Conservation (phyloP, 2,888 invertebrate genomes). For the Stenurella melanura region DNA sequence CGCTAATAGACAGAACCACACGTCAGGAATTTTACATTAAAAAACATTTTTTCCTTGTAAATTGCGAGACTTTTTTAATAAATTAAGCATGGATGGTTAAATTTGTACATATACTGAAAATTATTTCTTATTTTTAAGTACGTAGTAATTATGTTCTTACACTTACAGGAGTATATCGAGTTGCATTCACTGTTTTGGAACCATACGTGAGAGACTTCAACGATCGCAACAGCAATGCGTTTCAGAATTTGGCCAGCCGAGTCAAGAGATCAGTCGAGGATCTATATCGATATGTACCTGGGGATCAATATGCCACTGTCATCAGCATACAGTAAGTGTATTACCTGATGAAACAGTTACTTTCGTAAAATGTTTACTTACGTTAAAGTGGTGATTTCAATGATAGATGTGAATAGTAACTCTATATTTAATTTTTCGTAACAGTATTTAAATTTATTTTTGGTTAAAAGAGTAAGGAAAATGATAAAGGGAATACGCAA, state of each 20-base stretch:
- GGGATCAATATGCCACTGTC: constrained; percentile 78
- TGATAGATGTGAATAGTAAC: constrained; percentile 39
- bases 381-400: constrained; percentile 42
- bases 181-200: constrained; percentile 78
- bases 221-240: constrained; percentile 78
- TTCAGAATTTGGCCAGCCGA: constrained; percentile 77
- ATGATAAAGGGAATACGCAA: too few relatives aligned
- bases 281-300: constrained; percentile 76
- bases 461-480: too few relatives aligned
- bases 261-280: constrained; percentile 78
- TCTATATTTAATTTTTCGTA: not conserved
- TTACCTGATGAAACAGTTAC: constrained; percentile 1
- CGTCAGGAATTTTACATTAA: too few relatives aligned
- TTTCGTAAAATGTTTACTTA: not conserved
- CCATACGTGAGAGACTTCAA: constrained; percentile 77
- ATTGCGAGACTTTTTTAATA: too few relatives aligned
- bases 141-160: constrained; percentile 39
- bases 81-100: too few relatives aligned
- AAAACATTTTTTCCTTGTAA: too few relatives aligned
- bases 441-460: too few relatives aligned
- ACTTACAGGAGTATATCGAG: constrained; percentile 73
- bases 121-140: not conserved
- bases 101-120: too few relatives aligned
- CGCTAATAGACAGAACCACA: too few relatives aligned
- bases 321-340: constrained; percentile 82